Percentiles rank a stretch among this genome's conserved stretches.
phyloP scores from a whole-genome alignment of 2,113 vertebrate species.

The Hoplias malabaricus region DNA sequence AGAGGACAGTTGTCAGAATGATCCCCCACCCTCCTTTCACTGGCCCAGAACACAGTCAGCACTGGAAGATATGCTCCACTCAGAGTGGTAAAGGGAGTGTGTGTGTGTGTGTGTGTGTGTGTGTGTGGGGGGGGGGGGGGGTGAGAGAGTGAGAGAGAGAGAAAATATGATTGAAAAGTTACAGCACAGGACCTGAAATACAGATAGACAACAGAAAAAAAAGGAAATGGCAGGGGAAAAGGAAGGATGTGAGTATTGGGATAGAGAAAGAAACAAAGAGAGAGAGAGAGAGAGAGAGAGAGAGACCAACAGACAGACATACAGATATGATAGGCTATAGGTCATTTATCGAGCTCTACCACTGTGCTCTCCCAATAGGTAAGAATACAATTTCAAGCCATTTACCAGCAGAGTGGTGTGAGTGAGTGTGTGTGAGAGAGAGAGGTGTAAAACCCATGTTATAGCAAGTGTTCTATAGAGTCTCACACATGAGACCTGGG shows the following conservation, averaged over 20 bases:
- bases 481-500: not conserved
- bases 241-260: not conserved
- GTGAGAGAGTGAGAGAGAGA: not conserved
- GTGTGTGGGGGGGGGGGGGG: not conserved
- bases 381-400: conserved; percentile 1
- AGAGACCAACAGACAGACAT: not conserved
- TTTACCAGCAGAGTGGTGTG: not conserved
- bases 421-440: not conserved
- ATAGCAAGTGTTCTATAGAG: not conserved
- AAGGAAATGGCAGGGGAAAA: not conserved
- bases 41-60: not conserved
- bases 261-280: not conserved
- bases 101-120: not conserved
- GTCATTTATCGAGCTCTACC: not conserved
- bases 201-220: not conserved
- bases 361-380: not conserved
- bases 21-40: not conserved
- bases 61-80: not conserved
- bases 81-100: not conserved
- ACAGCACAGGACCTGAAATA: too few relatives aligned
- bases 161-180: too few relatives aligned
- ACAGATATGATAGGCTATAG: not conserved
- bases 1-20: conserved; percentile 17
- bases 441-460: not conserved
- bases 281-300: not conserved